Conservation (phyloP, 2,888 invertebrate species). For the Lithophane semibrunnea region DNA sequence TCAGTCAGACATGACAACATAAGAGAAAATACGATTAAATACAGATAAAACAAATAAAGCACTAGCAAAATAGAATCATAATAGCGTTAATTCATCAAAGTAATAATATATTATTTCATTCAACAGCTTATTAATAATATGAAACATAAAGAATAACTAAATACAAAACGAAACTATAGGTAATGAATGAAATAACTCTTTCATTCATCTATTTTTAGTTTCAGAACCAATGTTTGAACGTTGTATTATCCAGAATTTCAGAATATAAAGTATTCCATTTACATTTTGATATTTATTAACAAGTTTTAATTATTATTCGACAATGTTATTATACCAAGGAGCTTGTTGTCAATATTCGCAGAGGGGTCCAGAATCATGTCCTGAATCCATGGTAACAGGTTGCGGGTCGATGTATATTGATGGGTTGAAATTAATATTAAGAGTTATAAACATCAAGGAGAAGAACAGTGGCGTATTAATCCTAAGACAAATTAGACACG, state of each 20-base stretch:
- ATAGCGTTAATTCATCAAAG: not conserved
- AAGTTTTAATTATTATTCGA: slow-evolving; percentile 36
- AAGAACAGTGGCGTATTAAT: no score
- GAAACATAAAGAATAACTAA: not conserved
- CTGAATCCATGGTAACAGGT: no score
- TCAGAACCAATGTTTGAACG: slow-evolving; percentile 6
- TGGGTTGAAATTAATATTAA: slow-evolving; percentile 1
- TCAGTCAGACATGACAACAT: not conserved
- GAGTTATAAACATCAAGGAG: no score
- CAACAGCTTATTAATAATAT: not conserved
- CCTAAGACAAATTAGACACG: no score
- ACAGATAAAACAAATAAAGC: not conserved
- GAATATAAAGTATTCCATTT: slow-evolving; percentile 30
- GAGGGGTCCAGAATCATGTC: no score
- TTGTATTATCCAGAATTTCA: slow-evolving; percentile 7
- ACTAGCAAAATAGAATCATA: not conserved
- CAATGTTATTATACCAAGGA: not conserved
- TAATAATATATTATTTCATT: not conserved
- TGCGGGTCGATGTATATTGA: not conserved
- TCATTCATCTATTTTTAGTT: not conserved
- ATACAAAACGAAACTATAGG: not conserved
- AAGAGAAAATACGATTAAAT: not conserved
- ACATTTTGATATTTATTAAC: slow-evolving; percentile 23
- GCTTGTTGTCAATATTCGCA: slow-evolving; percentile 1
- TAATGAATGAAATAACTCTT: not conserved